phyloP scores from a whole-genome alignment of 2,888 invertebrate species.

The Mythimna ferrago region DNA sequence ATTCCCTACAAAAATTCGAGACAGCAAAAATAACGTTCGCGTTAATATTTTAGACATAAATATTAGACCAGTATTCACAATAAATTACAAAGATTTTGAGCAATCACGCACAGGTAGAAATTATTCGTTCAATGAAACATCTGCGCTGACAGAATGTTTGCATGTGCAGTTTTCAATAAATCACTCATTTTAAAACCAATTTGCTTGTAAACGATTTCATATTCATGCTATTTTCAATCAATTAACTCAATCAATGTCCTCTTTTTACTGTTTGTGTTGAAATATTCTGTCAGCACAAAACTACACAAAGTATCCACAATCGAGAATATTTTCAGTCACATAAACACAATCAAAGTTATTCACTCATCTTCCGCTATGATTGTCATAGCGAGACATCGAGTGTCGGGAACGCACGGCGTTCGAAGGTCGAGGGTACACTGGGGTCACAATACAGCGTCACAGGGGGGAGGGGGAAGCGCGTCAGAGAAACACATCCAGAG shows the following conservation, averaged over 20 bases:
- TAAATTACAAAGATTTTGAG: constrained; percentile 79
- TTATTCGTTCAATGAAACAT: constrained; percentile 48
- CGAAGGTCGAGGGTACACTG: constrained; percentile 37
- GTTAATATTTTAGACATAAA: constrained; percentile 61
- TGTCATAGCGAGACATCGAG: constrained; percentile 51
- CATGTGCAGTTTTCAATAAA: neutral
- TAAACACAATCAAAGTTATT: constrained; percentile 26
- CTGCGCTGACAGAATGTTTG: constrained; percentile 45
- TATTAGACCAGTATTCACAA: constrained; percentile 77
- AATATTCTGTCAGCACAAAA: constrained; percentile 48
- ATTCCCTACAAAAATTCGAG: constrained; percentile 55
- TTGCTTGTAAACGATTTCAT: neutral
- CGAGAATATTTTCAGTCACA: constrained; percentile 45
- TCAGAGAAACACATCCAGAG: constrained; percentile 50
- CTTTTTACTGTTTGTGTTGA: constrained; percentile 7
- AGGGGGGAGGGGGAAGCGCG: constrained; percentile 9
- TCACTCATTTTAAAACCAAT: constrained; percentile 11
- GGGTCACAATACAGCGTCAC: constrained; percentile 43
- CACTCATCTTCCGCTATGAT: constrained; percentile 52
- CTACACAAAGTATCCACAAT: constrained; percentile 38
- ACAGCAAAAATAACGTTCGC: constrained; percentile 53
- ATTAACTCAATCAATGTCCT: constrained; percentile 1
- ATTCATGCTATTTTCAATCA: constrained; percentile 2
- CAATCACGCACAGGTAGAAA: constrained; percentile 71
- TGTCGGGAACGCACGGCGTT: constrained; percentile 48